These are phyloP conservation scores for Passer domesticus DNA, from an alignment of 2,113 vertebrate species.

Conservation along the genomic window DNA sequence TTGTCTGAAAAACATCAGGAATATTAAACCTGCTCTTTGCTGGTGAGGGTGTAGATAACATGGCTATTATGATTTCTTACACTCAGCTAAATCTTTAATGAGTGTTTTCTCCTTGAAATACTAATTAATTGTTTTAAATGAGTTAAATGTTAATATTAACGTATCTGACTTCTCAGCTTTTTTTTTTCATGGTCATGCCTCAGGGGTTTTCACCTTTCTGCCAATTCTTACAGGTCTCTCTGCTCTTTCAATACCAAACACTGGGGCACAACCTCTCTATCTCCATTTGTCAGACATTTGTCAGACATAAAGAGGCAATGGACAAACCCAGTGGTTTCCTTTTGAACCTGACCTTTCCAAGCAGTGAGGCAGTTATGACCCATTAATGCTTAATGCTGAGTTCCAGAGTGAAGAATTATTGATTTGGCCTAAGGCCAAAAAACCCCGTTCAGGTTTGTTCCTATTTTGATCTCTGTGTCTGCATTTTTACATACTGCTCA, in stretches of 20 bases:
- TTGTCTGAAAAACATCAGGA: not conserved
- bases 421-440: not conserved
- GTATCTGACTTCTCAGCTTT: not conserved
- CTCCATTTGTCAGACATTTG: not conserved
- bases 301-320: not conserved
- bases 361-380: not conserved
- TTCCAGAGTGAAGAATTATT: not conserved
- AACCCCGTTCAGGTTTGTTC: not conserved
- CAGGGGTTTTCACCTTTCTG: not conserved
- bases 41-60: not conserved
- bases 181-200: not conserved
- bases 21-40: not conserved
- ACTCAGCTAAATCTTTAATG: not conserved
- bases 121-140: not conserved
- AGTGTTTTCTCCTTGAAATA: not conserved
- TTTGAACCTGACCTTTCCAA: not conserved
- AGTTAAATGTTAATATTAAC: not conserved
- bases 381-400: not conserved
- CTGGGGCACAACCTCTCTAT: not conserved
- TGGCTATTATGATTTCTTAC: not conserved
- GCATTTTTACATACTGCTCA: not conserved
- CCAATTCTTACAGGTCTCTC: not conserved
- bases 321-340: not conserved
- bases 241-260: not conserved
- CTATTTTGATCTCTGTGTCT: not conserved